Conservation (phyloP, 2,113 vertebrate genomes). For the Zosterops borbonicus region DNA sequence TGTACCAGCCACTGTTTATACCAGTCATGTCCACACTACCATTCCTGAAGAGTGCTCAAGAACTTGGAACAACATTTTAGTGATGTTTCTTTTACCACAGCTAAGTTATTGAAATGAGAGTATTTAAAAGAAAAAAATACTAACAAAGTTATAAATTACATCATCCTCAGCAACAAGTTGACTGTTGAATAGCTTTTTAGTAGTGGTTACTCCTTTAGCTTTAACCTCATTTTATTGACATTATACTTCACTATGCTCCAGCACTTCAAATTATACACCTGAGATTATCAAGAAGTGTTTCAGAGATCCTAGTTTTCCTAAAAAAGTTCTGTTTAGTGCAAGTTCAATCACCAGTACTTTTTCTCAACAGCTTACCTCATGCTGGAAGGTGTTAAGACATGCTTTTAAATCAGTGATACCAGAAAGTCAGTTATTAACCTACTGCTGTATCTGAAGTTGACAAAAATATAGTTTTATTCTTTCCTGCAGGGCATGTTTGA, state of each 20-base stretch:
- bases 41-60: background rate
- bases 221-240: background rate
- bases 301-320: background rate
- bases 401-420: background rate
- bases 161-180: background rate
- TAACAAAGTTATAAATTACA: background rate
- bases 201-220: background rate
- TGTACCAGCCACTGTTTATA: background rate
- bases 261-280: background rate
- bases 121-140: background rate
- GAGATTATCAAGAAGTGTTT: background rate
- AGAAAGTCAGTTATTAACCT: background rate
- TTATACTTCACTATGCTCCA: background rate
- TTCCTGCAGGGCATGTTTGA: background rate
- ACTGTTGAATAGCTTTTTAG: background rate
- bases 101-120: background rate
- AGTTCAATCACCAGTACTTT: background rate
- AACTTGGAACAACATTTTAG: background rate
- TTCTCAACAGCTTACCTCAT: background rate
- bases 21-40: background rate
- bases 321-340: background rate
- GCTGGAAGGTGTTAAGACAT: background rate
- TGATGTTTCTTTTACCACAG: background rate
- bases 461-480: background rate
- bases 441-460: background rate